Conservation (phyloP, 2,113 vertebrate genomes). For the Laterallus jamaicensis region DNA sequence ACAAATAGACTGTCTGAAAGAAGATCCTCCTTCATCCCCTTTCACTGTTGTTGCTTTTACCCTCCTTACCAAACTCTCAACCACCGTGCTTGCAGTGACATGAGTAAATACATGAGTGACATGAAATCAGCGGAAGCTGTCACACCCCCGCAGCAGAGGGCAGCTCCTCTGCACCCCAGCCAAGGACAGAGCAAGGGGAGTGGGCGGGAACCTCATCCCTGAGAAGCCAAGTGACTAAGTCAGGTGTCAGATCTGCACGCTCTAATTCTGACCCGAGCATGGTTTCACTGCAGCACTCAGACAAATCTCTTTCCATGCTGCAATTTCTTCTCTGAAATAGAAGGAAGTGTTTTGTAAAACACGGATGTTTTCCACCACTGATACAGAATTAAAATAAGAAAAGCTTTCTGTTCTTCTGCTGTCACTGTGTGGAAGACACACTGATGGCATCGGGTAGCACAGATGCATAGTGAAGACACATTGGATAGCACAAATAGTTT, state of each 20-base stretch:
- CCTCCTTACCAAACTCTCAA: neutral
- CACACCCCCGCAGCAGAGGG: accelerated
- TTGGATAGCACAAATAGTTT: neutral
- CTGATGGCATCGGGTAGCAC: neutral
- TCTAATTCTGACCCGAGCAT: neutral
- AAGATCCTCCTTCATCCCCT: neutral
- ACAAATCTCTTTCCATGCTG: neutral
- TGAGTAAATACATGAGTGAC: neutral
- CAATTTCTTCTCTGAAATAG: neutral
- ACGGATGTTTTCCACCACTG: accelerated
- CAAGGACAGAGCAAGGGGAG: accelerated
- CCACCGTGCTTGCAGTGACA: neutral
- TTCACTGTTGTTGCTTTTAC: neutral
- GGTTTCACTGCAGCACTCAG: neutral
- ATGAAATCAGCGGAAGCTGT: neutral
- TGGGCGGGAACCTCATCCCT: neutral
- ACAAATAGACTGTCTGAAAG: neutral
- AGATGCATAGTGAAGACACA: neutral
- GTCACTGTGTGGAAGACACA: neutral
- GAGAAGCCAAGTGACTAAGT: neutral
- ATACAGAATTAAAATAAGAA: neutral
- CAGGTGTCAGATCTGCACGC: neutral
- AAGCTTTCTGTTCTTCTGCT: neutral
- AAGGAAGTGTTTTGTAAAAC: neutral
- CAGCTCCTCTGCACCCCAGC: neutral